These are phyloP conservation scores for Luperina testacea DNA, from an alignment of 2,888 invertebrate species.

Conservation along the genomic window DNA sequence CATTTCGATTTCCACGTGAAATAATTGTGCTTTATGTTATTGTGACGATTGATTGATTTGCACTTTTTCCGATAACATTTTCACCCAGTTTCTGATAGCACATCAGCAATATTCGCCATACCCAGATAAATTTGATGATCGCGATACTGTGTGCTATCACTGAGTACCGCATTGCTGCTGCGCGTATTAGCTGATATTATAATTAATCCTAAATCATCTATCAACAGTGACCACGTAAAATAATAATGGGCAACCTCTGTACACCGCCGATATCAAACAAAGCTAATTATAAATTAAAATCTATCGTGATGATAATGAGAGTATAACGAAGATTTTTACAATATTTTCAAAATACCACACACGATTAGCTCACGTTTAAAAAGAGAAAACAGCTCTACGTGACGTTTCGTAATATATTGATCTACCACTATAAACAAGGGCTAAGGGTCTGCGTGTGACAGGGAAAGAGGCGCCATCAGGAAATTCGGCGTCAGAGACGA, in stretches of 20 bases:
- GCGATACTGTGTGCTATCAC: neutral
- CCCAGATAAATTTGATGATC: neutral
- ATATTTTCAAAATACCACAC: neutral
- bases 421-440: conserved; percentile 4
- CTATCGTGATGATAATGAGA: neutral
- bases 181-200: neutral
- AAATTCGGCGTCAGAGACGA: conserved; percentile 64
- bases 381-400: neutral
- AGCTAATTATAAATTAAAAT: conserved; percentile 31
- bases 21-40: neutral
- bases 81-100: neutral
- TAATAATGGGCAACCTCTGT: conserved; percentile 4
- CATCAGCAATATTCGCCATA: neutral
- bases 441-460: conserved; percentile 6
- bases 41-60: neutral
- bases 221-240: conserved; percentile 20
- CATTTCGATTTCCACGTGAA: conserved; percentile 6
- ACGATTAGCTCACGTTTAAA: neutral
- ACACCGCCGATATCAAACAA: neutral
- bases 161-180: neutral
- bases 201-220: conserved; percentile 22
- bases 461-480: conserved; percentile 40
- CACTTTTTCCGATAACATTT: neutral
- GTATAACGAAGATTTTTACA: conserved; percentile 2
- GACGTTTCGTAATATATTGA: conserved; percentile 2